Percentiles rank a stretch among this genome's conserved stretches.
Evolutionary conservation across 2,888 invertebrate genomes (phyloP).

Genomic region (Himalopsyche anomala): DNA sequence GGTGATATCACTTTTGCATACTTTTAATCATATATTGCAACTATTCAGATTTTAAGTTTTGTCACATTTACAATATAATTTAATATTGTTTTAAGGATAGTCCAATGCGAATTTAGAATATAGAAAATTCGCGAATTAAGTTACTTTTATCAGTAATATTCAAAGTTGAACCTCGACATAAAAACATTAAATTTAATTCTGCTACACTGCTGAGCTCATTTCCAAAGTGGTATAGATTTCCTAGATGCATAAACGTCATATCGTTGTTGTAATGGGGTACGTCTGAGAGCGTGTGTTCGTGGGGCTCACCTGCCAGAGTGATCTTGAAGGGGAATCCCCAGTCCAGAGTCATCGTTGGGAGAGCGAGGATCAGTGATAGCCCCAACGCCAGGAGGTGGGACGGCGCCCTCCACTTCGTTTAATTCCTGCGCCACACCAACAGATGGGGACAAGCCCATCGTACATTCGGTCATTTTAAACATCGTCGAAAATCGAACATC

Average conservation of each 20-base stretch:
- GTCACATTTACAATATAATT: no score
- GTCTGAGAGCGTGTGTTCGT: conserved; percentile 31
- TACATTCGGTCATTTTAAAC: not conserved
- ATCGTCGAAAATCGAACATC: not conserved
- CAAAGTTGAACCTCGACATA: no score
- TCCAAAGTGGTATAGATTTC: not conserved
- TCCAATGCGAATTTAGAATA: no score
- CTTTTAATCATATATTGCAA: no score
- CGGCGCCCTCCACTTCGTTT: conserved; percentile 53
- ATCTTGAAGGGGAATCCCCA: conserved; percentile 89
- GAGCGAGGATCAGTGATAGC: conserved; percentile 82
- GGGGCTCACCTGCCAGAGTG: conserved; percentile 81
- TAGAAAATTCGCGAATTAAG: no score
- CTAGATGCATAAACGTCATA: not conserved
- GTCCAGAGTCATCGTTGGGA: conserved; percentile 96
- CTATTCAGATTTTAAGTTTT: no score
- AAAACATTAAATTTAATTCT: no score
- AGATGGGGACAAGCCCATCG: conserved; percentile 9
- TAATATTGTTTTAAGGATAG: no score
- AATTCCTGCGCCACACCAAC: conserved; percentile 53
- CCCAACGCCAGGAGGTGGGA: conserved; percentile 34
- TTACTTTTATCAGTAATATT: no score
- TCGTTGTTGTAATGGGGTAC: conserved; percentile 4
- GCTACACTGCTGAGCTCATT: not conserved
- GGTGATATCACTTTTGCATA: no score